These are phyloP conservation scores for Micronisus gabar DNA, from an alignment of 2,113 vertebrate species.

Conservation along the genomic window DNA sequence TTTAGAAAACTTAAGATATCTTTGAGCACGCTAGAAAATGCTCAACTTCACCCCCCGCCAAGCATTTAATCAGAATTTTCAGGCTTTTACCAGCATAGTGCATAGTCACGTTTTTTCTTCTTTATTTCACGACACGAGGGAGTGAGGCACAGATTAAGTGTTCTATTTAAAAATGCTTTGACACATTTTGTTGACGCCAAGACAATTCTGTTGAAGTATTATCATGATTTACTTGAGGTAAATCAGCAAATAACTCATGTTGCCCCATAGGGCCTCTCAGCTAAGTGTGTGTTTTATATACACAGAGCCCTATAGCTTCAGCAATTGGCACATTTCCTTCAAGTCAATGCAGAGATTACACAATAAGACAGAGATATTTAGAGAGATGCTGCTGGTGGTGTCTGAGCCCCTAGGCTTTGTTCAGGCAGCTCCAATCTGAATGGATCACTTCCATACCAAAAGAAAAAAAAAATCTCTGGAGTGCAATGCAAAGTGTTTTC, in stretches of 20 bases:
- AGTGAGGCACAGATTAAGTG: not conserved
- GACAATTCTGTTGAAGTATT: constrained; percentile 34
- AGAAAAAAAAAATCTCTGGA: constrained; percentile 11
- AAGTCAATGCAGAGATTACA: not conserved
- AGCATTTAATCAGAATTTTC: not conserved
- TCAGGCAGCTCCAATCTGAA: constrained; percentile 49
- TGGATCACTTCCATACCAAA: constrained; percentile 15
- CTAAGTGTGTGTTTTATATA: not conserved
- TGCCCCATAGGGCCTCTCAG: constrained; percentile 14
- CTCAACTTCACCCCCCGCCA: not conserved
- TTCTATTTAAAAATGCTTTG: constrained; percentile 15
- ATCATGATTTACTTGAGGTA: constrained; percentile 43
- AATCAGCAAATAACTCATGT: constrained; percentile 40
- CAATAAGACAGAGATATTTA: constrained; percentile 14
- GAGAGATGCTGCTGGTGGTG: constrained; percentile 27
- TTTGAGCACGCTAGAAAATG: not conserved
- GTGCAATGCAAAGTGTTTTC: not conserved
- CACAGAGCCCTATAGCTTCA: not conserved
- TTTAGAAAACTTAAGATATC: not conserved
- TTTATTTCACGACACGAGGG: not conserved
- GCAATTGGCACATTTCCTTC: constrained; percentile 19
- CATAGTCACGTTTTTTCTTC: not conserved
- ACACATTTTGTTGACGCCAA: constrained; percentile 8
- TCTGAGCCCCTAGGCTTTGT: constrained; percentile 51
- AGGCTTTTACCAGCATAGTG: not conserved